Percentiles rank a stretch among this genome's conserved stretches.
These are phyloP conservation scores for Drosophila maculinotata DNA, from an alignment of 2,888 invertebrate genomes.

Conservation along the genomic window DNA sequence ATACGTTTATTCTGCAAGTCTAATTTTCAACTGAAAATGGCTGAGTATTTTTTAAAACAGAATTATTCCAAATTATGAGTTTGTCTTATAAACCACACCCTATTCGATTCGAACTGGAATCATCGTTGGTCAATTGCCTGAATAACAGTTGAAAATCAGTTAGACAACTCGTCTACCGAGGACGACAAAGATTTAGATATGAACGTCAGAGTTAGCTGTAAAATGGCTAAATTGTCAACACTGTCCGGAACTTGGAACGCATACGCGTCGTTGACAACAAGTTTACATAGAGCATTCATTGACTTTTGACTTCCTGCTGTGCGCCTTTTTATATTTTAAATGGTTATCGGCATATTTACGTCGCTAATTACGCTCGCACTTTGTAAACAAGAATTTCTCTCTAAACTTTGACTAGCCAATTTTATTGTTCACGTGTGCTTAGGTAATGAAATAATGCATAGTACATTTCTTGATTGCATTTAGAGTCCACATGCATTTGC, in stretches of 20 bases:
- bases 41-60: no score
- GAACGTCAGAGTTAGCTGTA: slow-evolving; percentile 5
- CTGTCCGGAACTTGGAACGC: slow-evolving; percentile 34
- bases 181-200: no score
- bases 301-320: slow-evolving; percentile 67
- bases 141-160: no score
- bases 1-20: no score
- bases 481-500: no score
- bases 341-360: slow-evolving; percentile 37
- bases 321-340: slow-evolving; percentile 37
- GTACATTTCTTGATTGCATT: neutral
- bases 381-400: slow-evolving; percentile 35
- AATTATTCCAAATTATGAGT: no score
- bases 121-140: no score
- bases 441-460: slow-evolving; percentile 7
- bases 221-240: slow-evolving; percentile 19
- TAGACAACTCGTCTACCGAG: no score
- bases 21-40: no score
- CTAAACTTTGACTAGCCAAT: slow-evolving; percentile 26
- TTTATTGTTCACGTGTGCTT: slow-evolving; percentile 27
- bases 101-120: no score
- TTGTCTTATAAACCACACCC: no score
- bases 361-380: slow-evolving; percentile 34
- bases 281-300: slow-evolving; percentile 64
- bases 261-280: slow-evolving; percentile 37